Conservation (phyloP, 2,888 invertebrate species). For the Drosophila histrio region DNA sequence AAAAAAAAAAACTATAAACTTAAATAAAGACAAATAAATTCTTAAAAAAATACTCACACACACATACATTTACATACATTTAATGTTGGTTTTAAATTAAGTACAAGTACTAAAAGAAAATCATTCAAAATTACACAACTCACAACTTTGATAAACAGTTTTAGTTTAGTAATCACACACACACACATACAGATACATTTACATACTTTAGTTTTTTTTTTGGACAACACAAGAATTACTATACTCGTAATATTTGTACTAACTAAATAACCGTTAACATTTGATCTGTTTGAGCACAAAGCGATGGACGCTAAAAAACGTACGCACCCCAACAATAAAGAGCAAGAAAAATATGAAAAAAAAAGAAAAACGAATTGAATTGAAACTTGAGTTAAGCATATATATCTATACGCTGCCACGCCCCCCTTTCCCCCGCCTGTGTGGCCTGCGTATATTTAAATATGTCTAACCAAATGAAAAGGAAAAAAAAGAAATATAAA, state of each 20-base stretch:
- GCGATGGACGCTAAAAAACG: constrained; percentile 70
- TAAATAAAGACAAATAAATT: constrained; percentile 32
- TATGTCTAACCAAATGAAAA: constrained; percentile 22
- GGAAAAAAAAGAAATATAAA: constrained; percentile 1
- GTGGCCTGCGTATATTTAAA: constrained; percentile 27
- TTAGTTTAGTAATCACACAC: constrained; percentile 49
- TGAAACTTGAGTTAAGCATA: constrained; percentile 24
- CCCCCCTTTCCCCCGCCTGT: background rate
- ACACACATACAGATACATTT: constrained; percentile 23
- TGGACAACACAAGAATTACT: constrained; percentile 53
- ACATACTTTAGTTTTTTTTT: constrained; percentile 56
- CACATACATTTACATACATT: constrained; percentile 17
- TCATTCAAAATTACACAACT: constrained; percentile 24
- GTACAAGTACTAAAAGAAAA: constrained; percentile 23
- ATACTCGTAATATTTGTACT: constrained; percentile 66
- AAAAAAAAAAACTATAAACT: constrained; percentile 35
- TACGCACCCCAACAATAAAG: constrained; percentile 68
- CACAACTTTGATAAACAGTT: constrained; percentile 41
- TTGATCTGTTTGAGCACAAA: constrained; percentile 81
- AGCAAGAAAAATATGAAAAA: no score
- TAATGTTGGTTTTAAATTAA: constrained; percentile 42
- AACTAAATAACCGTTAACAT: constrained; percentile 77
- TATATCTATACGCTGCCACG: constrained; percentile 26
- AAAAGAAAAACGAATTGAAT: constrained; percentile 7
- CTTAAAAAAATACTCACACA: constrained; percentile 34